Base-by-base conservation (phyloP, 2,888 invertebrate genomes). In the Brenthis ino region DNA sequence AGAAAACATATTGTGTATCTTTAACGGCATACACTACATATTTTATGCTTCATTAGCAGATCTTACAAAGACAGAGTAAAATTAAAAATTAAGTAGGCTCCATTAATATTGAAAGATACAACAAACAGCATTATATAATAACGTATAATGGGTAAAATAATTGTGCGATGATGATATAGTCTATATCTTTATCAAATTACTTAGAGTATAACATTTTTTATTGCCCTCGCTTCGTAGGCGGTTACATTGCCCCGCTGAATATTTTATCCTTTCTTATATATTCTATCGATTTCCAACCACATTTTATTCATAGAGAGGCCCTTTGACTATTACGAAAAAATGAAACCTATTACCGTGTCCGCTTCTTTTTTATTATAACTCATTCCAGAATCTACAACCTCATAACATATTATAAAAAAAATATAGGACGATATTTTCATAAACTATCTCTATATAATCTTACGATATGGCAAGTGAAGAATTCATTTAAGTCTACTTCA, bases 231-330 rank as follows among this genome's bases (percentile, higher is more conserved):
- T 20, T 58, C 50, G 56, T 37, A 64, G 51, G 50, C 54, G 57
- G 63, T 57, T 48, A 68, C 50, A 64, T 48, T 64, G 50, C 51
- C n/a, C 48, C 65, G 48, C 33, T 54, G 67, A 70, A 68, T 70
- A 67, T 57, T 63, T 65, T 65, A 68, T 57, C 58, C 55, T 37
- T 37, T 51, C 58, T 56, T 58, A 68, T 68, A 66, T 66, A 71
- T 64, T 64, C 58, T 48, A 64, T 64, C 50, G 65, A 64, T 68
- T 65, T 57, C 24, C 43, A 28, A 28, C 63, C 14, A 65, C 55
- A 50, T 57, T 33, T 54, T 56, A 65, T 67, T 67, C 47, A 53
- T 56, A 53, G 51, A 64, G 43, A 58, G 43, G 51, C 50, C 20
- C 50, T 47, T 65, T 54, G 56, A 43, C 58, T 65, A 43, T 57